A percentile compares a stretch with the other conserved stretches of the same genome.
Conservation (phyloP, 2,888 invertebrate genomes). For the Eupsilia transversa region DNA sequence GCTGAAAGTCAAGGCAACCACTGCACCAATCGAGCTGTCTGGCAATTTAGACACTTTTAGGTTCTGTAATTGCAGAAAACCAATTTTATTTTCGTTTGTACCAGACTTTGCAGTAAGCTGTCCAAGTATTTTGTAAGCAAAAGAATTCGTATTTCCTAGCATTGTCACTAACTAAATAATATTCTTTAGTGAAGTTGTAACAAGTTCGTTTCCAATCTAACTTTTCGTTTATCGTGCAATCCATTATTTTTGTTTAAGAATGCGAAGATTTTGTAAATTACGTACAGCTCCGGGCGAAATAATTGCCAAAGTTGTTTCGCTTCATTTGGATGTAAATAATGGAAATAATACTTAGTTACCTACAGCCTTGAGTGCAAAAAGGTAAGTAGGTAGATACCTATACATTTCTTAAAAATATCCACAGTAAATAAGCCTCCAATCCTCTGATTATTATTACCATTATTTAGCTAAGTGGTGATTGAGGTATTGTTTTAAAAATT, state of each 20-base stretch:
- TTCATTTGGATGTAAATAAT: conserved; percentile 68
- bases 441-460: background rate
- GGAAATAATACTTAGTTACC: conserved; percentile 34
- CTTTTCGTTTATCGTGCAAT: conserved; percentile 78
- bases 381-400: background rate
- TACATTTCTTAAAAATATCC: background rate
- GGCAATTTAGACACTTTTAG: conserved; percentile 39
- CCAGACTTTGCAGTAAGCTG: conserved; percentile 13
- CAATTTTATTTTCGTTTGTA: conserved; percentile 40
- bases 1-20: conserved; percentile 35
- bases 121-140: conserved; percentile 22
- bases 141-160: conserved; percentile 56
- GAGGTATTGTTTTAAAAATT: background rate
- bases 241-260: conserved; percentile 74
- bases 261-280: conserved; percentile 75
- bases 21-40: conserved; percentile 32
- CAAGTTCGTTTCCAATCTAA: conserved; percentile 78
- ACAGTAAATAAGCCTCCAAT: background rate
- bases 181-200: conserved; percentile 70
- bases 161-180: conserved; percentile 67
- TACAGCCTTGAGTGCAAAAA: conserved; percentile 6
- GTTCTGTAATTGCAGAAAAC: conserved; percentile 40
- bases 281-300: conserved; percentile 64
- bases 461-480: background rate
- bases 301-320: conserved; percentile 69